Percentiles rank a stretch among this genome's conserved stretches.
These are phyloP conservation scores for Chloropsis hardwickii DNA, from an alignment of 2,113 vertebrate genomes.

Conservation along the genomic window DNA sequence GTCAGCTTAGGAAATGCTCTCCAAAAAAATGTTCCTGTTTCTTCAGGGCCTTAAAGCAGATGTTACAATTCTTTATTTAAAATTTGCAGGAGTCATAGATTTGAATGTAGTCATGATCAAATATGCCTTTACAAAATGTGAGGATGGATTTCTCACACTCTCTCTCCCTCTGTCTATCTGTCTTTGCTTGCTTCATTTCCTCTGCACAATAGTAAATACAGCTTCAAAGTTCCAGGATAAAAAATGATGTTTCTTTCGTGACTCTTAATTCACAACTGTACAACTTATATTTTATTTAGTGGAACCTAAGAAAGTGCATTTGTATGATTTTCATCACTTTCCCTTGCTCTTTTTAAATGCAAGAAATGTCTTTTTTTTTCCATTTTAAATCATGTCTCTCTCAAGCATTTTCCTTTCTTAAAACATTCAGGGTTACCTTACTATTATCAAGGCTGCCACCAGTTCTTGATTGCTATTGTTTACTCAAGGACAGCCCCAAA, in stretches of 20 bases:
- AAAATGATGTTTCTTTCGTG: background rate
- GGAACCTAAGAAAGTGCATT: background rate
- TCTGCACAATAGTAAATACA: background rate
- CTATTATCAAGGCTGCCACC: background rate
- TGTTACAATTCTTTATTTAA: slow-evolving; percentile 44
- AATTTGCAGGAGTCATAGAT: background rate
- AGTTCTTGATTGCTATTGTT: background rate
- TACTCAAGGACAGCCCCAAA: background rate
- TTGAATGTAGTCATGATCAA: background rate
- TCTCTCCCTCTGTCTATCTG: background rate
- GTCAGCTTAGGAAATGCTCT: background rate
- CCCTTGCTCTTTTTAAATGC: background rate
- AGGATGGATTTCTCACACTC: background rate
- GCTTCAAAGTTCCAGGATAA: background rate
- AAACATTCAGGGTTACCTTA: background rate
- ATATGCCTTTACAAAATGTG: background rate
- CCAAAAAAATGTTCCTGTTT: background rate
- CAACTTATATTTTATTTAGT: background rate
- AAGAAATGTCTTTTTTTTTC: background rate
- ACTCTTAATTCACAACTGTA: background rate
- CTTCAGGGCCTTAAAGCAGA: slow-evolving; percentile 22
- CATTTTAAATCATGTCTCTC: background rate
- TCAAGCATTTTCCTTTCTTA: background rate
- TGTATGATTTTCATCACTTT: background rate
- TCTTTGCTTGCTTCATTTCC: background rate